Percentiles rank a stretch among this genome's conserved stretches.
Evolutionary conservation across 1,140 invertebrate species (phyloP).

Genomic region (Bombus pascuorum): DNA sequence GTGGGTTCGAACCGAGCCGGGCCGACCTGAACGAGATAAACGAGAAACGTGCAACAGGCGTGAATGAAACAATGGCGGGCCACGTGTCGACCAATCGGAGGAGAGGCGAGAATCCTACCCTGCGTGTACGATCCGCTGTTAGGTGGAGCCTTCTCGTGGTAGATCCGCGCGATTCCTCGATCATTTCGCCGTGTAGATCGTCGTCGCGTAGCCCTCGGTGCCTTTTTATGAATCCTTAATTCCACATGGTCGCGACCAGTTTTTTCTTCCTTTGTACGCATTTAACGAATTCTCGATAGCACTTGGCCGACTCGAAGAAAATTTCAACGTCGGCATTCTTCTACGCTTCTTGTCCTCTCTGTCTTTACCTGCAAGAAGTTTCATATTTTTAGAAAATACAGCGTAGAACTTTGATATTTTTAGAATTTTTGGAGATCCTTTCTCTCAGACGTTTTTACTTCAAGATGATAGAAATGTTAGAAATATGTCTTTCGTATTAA

Average conservation of each 20-base stretch:
- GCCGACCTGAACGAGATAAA: constrained; percentile 63
- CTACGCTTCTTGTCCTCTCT: not conserved
- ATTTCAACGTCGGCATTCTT: not conserved
- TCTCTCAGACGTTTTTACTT: too few species aligned
- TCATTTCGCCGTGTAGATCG: constrained; percentile 24
- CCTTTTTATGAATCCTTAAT: constrained; percentile 16
- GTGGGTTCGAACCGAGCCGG: not conserved
- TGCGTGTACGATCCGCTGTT: constrained; percentile 56
- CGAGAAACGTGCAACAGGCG: constrained; percentile 71
- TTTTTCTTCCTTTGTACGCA: not conserved
- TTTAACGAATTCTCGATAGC: constrained; percentile 3
- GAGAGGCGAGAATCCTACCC: constrained; percentile 54
- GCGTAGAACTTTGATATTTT: not conserved
- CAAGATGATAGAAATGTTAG: not conserved
- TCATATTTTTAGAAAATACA: not conserved
- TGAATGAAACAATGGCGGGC: constrained; percentile 73
- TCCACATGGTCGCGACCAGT: not conserved
- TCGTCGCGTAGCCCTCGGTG: not conserved
- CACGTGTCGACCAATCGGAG: constrained; percentile 68
- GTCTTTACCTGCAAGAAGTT: not conserved
- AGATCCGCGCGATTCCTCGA: constrained; percentile 56
- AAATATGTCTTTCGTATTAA: not conserved
- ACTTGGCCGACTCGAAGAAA: not conserved
- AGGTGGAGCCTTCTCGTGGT: constrained; percentile 64
- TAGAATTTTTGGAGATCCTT: not conserved